phyloP scores from a whole-genome alignment of 1,140 invertebrate species.

The Chironomus tepperi region DNA sequence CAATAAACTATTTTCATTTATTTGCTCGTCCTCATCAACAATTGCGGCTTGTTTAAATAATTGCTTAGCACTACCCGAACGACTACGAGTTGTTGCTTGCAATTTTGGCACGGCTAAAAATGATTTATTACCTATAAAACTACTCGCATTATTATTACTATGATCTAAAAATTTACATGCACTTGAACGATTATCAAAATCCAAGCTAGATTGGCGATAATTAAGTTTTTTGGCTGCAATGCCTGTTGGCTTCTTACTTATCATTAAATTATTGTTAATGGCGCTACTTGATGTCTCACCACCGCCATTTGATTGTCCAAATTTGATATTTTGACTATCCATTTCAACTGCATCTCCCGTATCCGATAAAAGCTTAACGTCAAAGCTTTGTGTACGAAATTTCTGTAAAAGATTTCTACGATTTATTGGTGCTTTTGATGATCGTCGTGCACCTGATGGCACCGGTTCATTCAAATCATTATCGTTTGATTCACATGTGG shows the following conservation, averaged over 20 bases:
- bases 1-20: slow-evolving; percentile 37
- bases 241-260: slow-evolving; percentile 19
- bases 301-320: slow-evolving; percentile 14
- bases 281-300: neutral
- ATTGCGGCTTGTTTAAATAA: slow-evolving; percentile 40
- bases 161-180: slow-evolving; percentile 17
- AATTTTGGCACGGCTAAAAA: slow-evolving; percentile 36
- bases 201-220: slow-evolving; percentile 21
- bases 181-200: slow-evolving; percentile 19
- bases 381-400: slow-evolving; percentile 18
- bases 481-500: slow-evolving; percentile 27
- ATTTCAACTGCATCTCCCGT: neutral
- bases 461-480: slow-evolving; percentile 24
- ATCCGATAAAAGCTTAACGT: neutral
- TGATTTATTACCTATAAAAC: slow-evolving; percentile 8
- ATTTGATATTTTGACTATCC: slow-evolving; percentile 15
- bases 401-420: neutral
- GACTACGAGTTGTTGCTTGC: slow-evolving; percentile 37
- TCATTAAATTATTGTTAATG: slow-evolving; percentile 20
- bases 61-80: slow-evolving; percentile 39
- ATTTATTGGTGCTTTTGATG: slow-evolving; percentile 24
- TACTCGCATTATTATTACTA: slow-evolving; percentile 3
- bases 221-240: slow-evolving; percentile 17
- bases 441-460: slow-evolving; percentile 28
- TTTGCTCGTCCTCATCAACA: slow-evolving; percentile 36